phyloP scores from a whole-genome alignment of 2,888 invertebrate genomes.

The Agelastica alni region DNA sequence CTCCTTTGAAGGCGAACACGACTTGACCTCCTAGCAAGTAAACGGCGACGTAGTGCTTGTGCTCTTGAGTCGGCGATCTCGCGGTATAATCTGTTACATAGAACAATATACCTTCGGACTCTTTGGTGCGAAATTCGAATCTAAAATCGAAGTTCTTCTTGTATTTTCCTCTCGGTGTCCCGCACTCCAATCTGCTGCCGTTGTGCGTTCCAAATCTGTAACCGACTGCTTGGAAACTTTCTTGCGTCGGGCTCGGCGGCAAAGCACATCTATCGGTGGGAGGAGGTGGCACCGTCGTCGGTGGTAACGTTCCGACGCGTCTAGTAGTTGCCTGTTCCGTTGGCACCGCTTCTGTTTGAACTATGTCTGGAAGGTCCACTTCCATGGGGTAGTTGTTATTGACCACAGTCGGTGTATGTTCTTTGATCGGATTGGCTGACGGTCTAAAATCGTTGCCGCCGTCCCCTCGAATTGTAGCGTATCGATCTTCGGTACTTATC shows the following conservation, averaged over 20 bases:
- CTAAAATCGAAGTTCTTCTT: constrained; percentile 74
- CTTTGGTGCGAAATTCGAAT: constrained; percentile 77
- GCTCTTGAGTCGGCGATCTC: constrained; percentile 37
- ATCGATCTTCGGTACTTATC: constrained; percentile 29
- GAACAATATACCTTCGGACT: constrained; percentile 80
- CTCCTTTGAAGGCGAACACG: constrained; percentile 73
- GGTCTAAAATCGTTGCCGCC: constrained; percentile 28
- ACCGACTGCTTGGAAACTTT: constrained; percentile 48
- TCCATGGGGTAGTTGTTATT: no score
- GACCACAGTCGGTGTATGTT: background rate
- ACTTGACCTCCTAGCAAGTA: constrained; percentile 77
- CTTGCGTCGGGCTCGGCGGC: constrained; percentile 59
- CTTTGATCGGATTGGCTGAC: background rate
- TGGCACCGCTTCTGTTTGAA: constrained; percentile 3
- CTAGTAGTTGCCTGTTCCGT: constrained; percentile 45
- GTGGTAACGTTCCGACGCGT: constrained; percentile 48
- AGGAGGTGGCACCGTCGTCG: constrained; percentile 48
- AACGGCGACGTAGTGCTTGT: constrained; percentile 68
- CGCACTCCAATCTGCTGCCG: constrained; percentile 75
- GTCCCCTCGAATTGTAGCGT: constrained; percentile 23
- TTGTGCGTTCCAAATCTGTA: constrained; percentile 65
- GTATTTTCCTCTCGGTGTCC: constrained; percentile 61
- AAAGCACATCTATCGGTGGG: constrained; percentile 58
- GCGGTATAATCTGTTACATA: constrained; percentile 69
- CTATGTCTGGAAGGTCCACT: background rate